Base-by-base conservation (phyloP, 2,797 vertebrate species). In the Syndactyla subalaris region DNA sequence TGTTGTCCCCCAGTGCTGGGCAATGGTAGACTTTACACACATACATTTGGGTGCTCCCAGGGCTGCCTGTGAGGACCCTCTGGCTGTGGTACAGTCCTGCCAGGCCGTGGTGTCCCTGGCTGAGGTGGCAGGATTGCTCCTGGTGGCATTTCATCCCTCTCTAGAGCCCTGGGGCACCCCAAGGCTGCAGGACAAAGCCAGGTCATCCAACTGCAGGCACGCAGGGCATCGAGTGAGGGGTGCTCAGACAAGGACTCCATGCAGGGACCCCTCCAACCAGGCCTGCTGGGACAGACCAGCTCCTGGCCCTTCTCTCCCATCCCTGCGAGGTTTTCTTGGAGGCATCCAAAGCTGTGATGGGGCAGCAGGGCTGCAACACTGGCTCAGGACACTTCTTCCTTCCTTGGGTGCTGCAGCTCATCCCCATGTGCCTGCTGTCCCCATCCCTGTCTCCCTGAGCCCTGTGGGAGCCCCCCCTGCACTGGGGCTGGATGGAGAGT, bases 21-120 rank as follows among this genome's bases (percentile, higher is more conserved):
- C 30, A 12, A 1, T 2, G 68, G n/a, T 34, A 51, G 55, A 23
- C 29, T 29, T 34, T 18, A 23, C 48, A 27, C 48, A 46, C 46
- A 26, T 24, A 6, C 26, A 2, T 8, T 0, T 1, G 15, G 27
- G 14, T 39, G 20, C 59, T 73, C 36, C 71, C 3, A 1, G 23
- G 24, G 30, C 30, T 36, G 48, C 46, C 41, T 2, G 8, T 2
- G 23, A 70, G 61, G 80, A 20, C 30, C 13, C 41, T 9, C 58
- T 7, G 38, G 19, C 70, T n/a, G 30, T 0, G 1, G 12, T 3
- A 4, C 0, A 2, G 51, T n/a, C 57, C 62, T 54, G 82, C 63
- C 7, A 77, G 72, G 52, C 72, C 7, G 0, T 19, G 45, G 17
- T 41, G 5, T 46, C 39, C 59, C 24, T 10, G 49, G 57, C 13